Conservation (phyloP, 2,113 vertebrate species). For the Thalassoma bifasciatum region DNA sequence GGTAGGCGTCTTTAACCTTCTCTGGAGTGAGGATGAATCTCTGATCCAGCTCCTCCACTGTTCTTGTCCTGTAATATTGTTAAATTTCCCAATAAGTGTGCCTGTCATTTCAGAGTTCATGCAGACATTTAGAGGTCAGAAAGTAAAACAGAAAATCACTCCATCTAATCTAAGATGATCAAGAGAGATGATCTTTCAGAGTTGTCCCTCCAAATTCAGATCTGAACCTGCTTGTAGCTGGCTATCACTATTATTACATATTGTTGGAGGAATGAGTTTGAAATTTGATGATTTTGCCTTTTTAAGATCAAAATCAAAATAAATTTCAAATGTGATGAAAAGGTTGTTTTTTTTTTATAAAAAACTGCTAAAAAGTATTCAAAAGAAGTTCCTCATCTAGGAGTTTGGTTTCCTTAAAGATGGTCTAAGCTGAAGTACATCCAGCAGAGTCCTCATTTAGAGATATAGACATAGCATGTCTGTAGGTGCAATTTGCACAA, state of each 20-base stretch:
- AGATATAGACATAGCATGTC: neutral
- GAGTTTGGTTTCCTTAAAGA: neutral
- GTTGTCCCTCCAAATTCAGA: too few species aligned
- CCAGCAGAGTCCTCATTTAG: neutral
- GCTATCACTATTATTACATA: too few species aligned
- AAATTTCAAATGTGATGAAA: too few species aligned
- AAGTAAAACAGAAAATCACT: neutral
- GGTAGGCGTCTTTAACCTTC: constrained; percentile 92
- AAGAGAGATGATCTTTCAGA: too few species aligned
- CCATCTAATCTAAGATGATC: too few species aligned
- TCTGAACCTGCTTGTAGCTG: too few species aligned
- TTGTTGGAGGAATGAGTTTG: neutral
- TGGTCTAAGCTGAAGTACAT: neutral
- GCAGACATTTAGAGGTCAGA: neutral
- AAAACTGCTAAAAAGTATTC: too few species aligned
- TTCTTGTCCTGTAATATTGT: constrained; percentile 83
- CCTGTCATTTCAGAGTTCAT: too few species aligned
- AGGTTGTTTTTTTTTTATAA: too few species aligned
- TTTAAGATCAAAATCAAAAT: neutral
- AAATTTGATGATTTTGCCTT: neutral
- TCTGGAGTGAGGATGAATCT: constrained; percentile 92
- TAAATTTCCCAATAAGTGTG: neutral
- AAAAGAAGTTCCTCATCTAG: too few species aligned
- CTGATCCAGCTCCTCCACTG: constrained; percentile 92
- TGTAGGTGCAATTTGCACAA: neutral